These are phyloP conservation scores for Ctenomys sociabilis DNA, from an alignment of 2,113 vertebrate genomes.

Conservation along the genomic window DNA sequence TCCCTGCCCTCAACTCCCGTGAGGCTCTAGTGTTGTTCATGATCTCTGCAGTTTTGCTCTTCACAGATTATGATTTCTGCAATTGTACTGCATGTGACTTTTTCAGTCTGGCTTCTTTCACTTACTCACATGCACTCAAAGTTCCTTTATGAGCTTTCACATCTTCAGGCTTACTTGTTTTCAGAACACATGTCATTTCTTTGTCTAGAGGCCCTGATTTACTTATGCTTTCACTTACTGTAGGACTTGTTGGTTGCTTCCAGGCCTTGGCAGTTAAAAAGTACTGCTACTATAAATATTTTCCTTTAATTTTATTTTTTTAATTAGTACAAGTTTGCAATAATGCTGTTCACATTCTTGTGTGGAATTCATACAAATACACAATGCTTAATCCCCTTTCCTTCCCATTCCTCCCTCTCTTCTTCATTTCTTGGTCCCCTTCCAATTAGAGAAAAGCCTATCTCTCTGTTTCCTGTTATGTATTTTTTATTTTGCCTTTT, in stretches of 20 bases:
- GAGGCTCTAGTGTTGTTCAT: not conserved
- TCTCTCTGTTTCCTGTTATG: not conserved
- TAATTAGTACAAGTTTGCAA: not conserved
- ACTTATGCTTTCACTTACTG: not conserved
- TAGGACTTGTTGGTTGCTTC: not conserved
- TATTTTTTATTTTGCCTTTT: not conserved
- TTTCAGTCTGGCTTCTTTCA: not conserved
- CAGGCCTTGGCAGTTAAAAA: not conserved
- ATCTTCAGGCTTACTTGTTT: not conserved
- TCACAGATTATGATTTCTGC: not conserved
- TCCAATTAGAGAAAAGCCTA: not conserved
- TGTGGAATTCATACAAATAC: not conserved
- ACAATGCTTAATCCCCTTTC: not conserved
- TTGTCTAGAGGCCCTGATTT: not conserved
- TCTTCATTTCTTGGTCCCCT: not conserved
- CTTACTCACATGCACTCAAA: not conserved
- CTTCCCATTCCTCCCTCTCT: not conserved
- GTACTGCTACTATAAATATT: not conserved
- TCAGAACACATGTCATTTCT: not conserved
- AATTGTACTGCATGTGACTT: not conserved
- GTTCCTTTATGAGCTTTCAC: not conserved
- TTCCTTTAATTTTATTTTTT: not conserved
- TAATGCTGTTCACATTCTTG: not conserved
- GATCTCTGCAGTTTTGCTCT: not conserved
- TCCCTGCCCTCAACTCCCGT: not conserved